phyloP scores from a whole-genome alignment of 2,113 vertebrate genomes.

The Nymphicus hollandicus region DNA sequence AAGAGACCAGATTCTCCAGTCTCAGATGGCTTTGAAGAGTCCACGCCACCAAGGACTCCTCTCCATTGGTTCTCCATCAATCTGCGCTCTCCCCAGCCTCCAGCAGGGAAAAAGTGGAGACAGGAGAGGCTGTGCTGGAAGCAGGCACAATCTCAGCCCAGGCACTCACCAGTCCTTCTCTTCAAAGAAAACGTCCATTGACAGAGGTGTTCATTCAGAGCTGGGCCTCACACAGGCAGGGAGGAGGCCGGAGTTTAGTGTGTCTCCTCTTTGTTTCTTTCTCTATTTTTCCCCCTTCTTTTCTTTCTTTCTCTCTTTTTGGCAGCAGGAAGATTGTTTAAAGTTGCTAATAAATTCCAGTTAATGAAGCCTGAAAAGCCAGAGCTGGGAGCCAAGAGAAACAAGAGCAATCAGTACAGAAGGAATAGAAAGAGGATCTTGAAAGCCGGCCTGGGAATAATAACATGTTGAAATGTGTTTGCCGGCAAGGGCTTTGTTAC shows the following conservation, averaged over 20 bases:
- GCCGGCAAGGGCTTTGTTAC: slow-evolving; percentile 60
- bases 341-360: slow-evolving; percentile 68
- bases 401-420: slow-evolving; percentile 61
- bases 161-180: neutral
- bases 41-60: accelerated
- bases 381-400: slow-evolving; percentile 58
- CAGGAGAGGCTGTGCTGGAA: accelerated
- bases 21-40: neutral
- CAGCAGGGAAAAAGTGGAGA: neutral
- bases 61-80: accelerated
- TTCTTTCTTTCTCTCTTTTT: neutral
- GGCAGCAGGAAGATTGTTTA: slow-evolving; percentile 52
- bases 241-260: neutral
- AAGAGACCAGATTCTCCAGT: neutral
- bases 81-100: neutral
- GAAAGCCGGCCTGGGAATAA: slow-evolving; percentile 58
- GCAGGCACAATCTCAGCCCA: neutral
- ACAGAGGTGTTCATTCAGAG: neutral
- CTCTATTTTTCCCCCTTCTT: neutral
- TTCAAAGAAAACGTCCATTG: neutral
- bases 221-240: slow-evolving; percentile 46
- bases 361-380: slow-evolving; percentile 69
- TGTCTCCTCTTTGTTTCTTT: slow-evolving; percentile 14
- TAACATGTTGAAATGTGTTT: slow-evolving; percentile 66
- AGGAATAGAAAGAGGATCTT: slow-evolving; percentile 66